Base-by-base conservation (phyloP, 2,888 invertebrate species). In the Xiphydria camelus region DNA sequence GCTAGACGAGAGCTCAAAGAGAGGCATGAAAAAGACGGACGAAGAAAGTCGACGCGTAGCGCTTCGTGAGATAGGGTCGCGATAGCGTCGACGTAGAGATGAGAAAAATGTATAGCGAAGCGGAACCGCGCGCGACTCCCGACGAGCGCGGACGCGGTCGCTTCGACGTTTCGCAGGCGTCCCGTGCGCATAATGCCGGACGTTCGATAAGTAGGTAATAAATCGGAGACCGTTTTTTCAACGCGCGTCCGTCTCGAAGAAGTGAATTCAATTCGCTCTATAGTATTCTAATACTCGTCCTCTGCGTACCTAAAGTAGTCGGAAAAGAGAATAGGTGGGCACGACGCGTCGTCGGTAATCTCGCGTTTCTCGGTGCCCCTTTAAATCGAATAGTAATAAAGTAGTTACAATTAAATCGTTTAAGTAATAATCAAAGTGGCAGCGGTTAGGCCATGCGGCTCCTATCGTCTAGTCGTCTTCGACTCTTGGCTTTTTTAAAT, bases 401-500 rank as follows among this genome's bases (percentile, higher is more conserved):
- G 64, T 68, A n/a, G 10, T 52, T 69, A 64, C 65, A 65, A 66
- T 70, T 67, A 65, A n/a, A 62, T 62, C 47, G 37, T 52, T 57
- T 61, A 66, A 64, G 68, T 71, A 68, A 64, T 72, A 68, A 64
- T 72, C 59, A 66, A 69, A 73, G 70, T 73, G 73, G 73, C 72
- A 74, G 75, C 75, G 70, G 61, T 74, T 75, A 74, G 74, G 75
- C 75, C 74, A 73, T 75, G 70, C 73, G 71, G 73, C 74, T 68
- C 64, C 73, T 74, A 74, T 70, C 55, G 64, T 64, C 70, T 71
- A 74, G 61, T 72, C 70, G 57, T 70, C 67, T 68, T 68, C 63
- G 67, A 70, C 68, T 67, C 68, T 70, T 69, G 70, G 69, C 72
- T 70, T 66, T 64, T 50, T 66, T 69, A 71, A 53, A 57, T 70